Conservation (phyloP, 1,140 invertebrate genomes). For the Zaprionus taronus region DNA sequence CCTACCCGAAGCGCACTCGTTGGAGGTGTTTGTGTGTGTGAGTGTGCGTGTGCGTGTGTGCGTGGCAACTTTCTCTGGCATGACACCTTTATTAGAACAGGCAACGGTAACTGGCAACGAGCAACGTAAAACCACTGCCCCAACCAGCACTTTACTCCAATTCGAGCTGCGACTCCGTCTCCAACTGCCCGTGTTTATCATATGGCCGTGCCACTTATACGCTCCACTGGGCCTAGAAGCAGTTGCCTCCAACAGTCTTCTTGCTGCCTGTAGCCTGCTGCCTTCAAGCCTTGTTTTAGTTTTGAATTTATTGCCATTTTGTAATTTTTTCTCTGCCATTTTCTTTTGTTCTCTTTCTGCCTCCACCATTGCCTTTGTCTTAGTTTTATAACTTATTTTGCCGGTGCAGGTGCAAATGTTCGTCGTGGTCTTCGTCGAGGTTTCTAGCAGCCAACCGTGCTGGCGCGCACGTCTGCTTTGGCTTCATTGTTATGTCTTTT, state of each 20-base stretch:
- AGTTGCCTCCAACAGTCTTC: slow-evolving; percentile 26
- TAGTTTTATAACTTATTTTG: slow-evolving; percentile 79
- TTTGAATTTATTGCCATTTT: slow-evolving; percentile 82
- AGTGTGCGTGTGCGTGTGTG: slow-evolving; percentile 16
- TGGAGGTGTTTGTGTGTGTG: not conserved
- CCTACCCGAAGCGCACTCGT: slow-evolving; percentile 21
- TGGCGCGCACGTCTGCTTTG: slow-evolving; percentile 68
- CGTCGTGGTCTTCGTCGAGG: slow-evolving; percentile 31
- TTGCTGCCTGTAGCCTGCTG: slow-evolving; percentile 12
- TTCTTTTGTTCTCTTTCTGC: slow-evolving; percentile 11
- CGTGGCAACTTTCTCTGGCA: slow-evolving; percentile 62
- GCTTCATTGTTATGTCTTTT: slow-evolving; percentile 80
- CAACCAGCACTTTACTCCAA: slow-evolving; percentile 41
- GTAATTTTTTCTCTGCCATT: slow-evolving; percentile 58
- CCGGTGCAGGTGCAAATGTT: slow-evolving; percentile 74
- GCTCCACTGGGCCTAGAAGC: slow-evolving; percentile 57
- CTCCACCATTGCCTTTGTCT: slow-evolving; percentile 59
- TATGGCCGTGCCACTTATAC: slow-evolving; percentile 64
- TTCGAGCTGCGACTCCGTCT: slow-evolving; percentile 38
- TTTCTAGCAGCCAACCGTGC: slow-evolving; percentile 21
- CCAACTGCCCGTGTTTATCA: slow-evolving; percentile 65
- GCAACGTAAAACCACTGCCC: slow-evolving; percentile 15
- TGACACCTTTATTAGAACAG: slow-evolving; percentile 77
- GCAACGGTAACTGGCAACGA: slow-evolving; percentile 46
- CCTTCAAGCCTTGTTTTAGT: slow-evolving; percentile 71